phyloP scores from a whole-genome alignment of 30 jellyfish, hydroid and myxozoan genomes.

The Pelagia noctiluca region DNA sequence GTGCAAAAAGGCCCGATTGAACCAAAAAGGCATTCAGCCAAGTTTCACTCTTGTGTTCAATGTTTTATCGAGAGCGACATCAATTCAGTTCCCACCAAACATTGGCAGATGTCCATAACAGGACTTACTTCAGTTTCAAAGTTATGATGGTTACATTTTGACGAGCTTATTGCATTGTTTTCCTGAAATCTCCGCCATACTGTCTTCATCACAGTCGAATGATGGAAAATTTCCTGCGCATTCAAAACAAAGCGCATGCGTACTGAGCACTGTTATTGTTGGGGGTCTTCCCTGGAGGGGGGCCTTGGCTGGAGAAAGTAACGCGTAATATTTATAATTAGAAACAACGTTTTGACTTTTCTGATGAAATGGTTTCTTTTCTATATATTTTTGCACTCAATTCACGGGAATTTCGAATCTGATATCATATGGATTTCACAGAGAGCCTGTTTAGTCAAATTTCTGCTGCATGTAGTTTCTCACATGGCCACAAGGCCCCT shows the following conservation, averaged over 20 bases:
- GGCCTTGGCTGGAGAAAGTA: no score
- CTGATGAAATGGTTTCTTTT: conserved; percentile 2
- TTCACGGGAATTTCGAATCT: no score
- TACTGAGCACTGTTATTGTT: conserved; percentile 11
- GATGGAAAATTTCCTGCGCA: conserved; percentile 80
- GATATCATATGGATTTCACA: no score
- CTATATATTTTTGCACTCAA: no score
- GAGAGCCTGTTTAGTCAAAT: no score
- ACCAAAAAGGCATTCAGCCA: conserved; percentile 67
- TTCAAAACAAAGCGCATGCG: conserved; percentile 71
- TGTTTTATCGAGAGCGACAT: conserved; percentile 29
- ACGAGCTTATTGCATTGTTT: conserved; percentile 12
- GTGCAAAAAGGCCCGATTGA: background rate
- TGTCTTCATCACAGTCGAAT: conserved; percentile 74
- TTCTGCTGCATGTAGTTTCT: no score
- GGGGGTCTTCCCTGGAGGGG: conserved; percentile 3
- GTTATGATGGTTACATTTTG: conserved; percentile 55
- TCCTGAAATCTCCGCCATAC: conserved; percentile 63
- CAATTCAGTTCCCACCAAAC: conserved; percentile 23
- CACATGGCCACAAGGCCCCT: no score
- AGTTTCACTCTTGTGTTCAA: conserved; percentile 48
- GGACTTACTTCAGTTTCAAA: conserved; percentile 26
- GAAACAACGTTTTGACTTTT: background rate
- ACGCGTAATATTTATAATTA: no score
- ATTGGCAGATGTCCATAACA: conserved; percentile 72